Evolutionary conservation across 1,140 invertebrate species (phyloP), one percentile per base, ranked within the genome.

Genomic region (Cydia splendana): DNA sequence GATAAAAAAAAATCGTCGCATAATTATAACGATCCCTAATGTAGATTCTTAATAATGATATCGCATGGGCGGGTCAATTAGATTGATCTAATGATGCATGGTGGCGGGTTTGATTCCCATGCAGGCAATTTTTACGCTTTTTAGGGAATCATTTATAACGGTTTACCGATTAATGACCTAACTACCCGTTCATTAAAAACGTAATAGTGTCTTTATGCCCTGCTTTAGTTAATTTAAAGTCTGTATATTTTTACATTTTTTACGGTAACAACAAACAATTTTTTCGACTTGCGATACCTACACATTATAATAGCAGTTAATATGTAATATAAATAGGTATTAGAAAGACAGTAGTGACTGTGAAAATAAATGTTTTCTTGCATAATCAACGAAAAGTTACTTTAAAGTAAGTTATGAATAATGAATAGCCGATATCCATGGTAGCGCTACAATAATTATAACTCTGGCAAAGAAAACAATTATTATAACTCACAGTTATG

Each of bases 31-130:
- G 24, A 71, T 71, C 42, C 45, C 34, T 13, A 53, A 74, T 30
- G 48, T 65, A 28, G 51, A 24, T 78, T 18, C 74, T 74, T 90
- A 90, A 87, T 89, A 89, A 89, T 88, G 78, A 74, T 67, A 86
- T 91, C 77, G 89, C 89, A 91, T 91, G 89, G 80, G 81, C 80
- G 84, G 78, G 81, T 85, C 87, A 82, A 90, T 91, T 90, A 88
- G 74, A 74, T 90, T 88, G 89, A 89, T 90, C 87, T 91, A 91
- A 91, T 85, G 87, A 90, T 85, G 87, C 85, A 77, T 86, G 74
- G 73, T 84, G 79, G 77, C 84, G 80, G 77, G 80, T 82, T 78
- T 81, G 82, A 84, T 81, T 89, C 89, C 87, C 89, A 89, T 89
- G 87, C 82, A 86, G 84, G 87, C 86, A 82, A 69, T 69, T 71